Evolutionary conservation across 1,140 invertebrate species (phyloP).

Genomic region (Leptopilina clavipes): DNA sequence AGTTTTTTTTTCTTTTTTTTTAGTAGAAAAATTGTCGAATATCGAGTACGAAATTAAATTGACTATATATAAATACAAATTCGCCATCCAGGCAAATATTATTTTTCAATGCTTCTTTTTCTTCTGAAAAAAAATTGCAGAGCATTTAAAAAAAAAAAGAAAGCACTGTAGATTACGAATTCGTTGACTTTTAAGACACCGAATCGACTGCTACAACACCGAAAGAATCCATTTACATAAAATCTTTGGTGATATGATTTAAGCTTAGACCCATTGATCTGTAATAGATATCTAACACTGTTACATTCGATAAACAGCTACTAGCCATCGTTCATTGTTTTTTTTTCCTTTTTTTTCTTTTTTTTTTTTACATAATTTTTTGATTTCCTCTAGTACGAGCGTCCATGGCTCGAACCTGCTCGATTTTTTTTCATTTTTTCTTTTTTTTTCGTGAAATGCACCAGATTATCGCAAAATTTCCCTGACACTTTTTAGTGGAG

Average conservation of each 20-base stretch:
- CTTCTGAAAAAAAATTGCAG: not conserved
- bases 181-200: constrained; percentile 34
- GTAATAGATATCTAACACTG: constrained; percentile 55
- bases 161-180: constrained; percentile 30
- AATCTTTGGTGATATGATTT: constrained; percentile 66
- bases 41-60: constrained; percentile 34
- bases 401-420: constrained; percentile 52
- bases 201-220: constrained; percentile 32
- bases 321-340: constrained; percentile 60
- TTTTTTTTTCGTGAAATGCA: constrained; percentile 63
- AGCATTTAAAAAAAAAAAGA: constrained; percentile 17
- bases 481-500: not conserved
- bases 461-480: constrained; percentile 57
- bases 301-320: constrained; percentile 59
- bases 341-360: constrained; percentile 45
- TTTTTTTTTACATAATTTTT: constrained; percentile 66
- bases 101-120: constrained; percentile 11
- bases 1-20: not conserved
- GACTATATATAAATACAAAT: constrained; percentile 21
- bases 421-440: too few species aligned
- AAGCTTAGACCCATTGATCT: constrained; percentile 58
- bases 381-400: constrained; percentile 60
- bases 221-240: constrained; percentile 63
- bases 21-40: constrained; percentile 22
- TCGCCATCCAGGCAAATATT: constrained; percentile 12